phyloP scores from a whole-genome alignment of 2,113 vertebrate species.

The Poeciliopsis prolifica region DNA sequence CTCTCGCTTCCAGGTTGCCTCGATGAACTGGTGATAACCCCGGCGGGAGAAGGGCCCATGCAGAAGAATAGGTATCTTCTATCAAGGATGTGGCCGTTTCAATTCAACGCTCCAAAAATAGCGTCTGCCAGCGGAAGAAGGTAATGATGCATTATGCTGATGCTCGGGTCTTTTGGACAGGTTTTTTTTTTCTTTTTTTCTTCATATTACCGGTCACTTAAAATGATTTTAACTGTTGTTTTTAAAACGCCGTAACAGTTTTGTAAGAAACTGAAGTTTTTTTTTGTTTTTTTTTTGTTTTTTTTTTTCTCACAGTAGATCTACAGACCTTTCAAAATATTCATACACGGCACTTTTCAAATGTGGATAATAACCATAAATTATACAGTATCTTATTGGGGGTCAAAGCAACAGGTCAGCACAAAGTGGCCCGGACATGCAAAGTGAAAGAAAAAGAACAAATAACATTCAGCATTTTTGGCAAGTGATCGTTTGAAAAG shows the following conservation, averaged over 20 bases:
- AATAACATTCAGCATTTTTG: background rate
- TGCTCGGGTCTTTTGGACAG: constrained; percentile 16
- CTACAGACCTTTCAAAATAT: background rate
- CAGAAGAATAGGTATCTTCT: constrained; percentile 61
- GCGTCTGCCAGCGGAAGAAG: constrained; percentile 44
- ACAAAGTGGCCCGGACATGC: background rate
- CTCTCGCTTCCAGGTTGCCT: constrained; percentile 80
- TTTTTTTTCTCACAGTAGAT: background rate
- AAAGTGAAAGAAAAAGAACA: background rate
- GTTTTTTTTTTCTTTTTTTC: background rate
- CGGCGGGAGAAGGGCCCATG: constrained; percentile 63
- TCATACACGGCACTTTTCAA: background rate
- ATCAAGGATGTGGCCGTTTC: constrained; percentile 75
- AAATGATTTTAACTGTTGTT: background rate
- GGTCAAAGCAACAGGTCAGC: background rate
- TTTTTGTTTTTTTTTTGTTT: too few species aligned
- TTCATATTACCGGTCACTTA: background rate
- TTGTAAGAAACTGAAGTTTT: background rate
- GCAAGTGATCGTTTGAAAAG: background rate
- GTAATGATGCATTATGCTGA: constrained; percentile 22
- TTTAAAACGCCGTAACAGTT: background rate
- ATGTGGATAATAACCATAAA: background rate
- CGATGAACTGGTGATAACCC: constrained; percentile 81
- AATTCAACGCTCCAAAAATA: constrained; percentile 74
- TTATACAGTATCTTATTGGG: background rate